Conservation (phyloP, 1,140 invertebrate genomes). For the Penaeus japonicus region DNA sequence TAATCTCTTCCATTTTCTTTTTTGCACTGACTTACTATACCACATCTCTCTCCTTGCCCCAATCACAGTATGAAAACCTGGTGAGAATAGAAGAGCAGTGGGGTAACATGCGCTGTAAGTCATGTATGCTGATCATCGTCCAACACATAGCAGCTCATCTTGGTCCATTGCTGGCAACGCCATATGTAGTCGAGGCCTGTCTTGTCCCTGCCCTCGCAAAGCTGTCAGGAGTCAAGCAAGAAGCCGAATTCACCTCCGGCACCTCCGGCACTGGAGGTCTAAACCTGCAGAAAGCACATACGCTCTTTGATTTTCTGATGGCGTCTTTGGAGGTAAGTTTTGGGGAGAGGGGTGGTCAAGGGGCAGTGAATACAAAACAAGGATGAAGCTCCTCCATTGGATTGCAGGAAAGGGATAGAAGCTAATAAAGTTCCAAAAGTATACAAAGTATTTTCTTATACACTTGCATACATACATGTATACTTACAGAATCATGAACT, state of each 20-base stretch:
- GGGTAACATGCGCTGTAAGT: not conserved
- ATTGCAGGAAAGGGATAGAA: not conserved
- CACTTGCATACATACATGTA: slow-evolving; percentile 23
- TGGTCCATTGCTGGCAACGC: slow-evolving; percentile 67
- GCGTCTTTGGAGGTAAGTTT: slow-evolving; percentile 71
- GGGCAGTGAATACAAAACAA: too few relatives aligned
- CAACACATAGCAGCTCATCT: slow-evolving; percentile 69
- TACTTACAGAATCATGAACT: slow-evolving; percentile 69
- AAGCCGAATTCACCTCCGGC: not conserved
- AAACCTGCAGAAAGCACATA: slow-evolving; percentile 61
- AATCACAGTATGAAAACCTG: not conserved
- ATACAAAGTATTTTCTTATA: not conserved
- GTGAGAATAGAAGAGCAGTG: not conserved
- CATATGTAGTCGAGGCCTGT: slow-evolving; percentile 70
- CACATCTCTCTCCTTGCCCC: not conserved
- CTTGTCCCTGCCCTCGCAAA: slow-evolving; percentile 67
- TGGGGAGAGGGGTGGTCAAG: too few relatives aligned
- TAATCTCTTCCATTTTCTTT: not conserved
- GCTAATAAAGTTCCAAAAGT: not conserved
- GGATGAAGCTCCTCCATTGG: too few relatives aligned
- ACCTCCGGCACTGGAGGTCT: not conserved
- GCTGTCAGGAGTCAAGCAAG: slow-evolving; percentile 59
- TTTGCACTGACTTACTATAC: not conserved
- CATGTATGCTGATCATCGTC: slow-evolving; percentile 61
- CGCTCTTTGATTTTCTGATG: slow-evolving; percentile 73